Conservation (phyloP, 2,797 vertebrate species). For the Arrhamphus sclerolepis region DNA sequence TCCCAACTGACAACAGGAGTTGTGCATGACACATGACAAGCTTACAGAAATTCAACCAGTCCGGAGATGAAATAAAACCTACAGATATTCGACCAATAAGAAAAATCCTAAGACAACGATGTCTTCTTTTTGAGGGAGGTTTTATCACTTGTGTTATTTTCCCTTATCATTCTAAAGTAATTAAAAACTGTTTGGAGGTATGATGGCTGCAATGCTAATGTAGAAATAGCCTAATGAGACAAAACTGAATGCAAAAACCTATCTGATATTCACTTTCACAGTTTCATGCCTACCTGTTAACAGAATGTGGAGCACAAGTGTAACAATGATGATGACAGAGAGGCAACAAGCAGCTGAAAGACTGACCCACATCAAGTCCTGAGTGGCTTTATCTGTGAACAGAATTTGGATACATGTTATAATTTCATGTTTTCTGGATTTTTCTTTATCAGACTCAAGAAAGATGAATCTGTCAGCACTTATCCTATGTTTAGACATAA, state of each 20-base stretch:
- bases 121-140: no score
- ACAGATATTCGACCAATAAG: no score
- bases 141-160: no score
- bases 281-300: conserved; percentile 59
- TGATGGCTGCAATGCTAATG: no score
- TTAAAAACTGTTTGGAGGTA: no score
- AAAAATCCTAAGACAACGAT: no score
- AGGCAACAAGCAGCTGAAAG: conserved; percentile 45
- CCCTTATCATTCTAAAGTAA: no score
- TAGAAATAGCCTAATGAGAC: no score
- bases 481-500: not conserved
- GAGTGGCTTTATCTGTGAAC: not conserved
- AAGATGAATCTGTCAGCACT: not conserved
- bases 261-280: not conserved
- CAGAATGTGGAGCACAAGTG: conserved; percentile 50
- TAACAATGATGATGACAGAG: conserved; percentile 49
- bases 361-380: conserved; percentile 46
- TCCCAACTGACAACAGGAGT: no score
- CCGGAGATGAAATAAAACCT: no score
- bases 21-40: no score
- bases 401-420: not conserved
- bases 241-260: not conserved
- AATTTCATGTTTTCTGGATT: not conserved
- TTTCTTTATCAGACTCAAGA: not conserved
- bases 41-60: no score